Evolutionary conservation across 2,888 invertebrate species (phyloP), one percentile per base, ranked within the genome.

Genomic region (Tenthredo livida): DNA sequence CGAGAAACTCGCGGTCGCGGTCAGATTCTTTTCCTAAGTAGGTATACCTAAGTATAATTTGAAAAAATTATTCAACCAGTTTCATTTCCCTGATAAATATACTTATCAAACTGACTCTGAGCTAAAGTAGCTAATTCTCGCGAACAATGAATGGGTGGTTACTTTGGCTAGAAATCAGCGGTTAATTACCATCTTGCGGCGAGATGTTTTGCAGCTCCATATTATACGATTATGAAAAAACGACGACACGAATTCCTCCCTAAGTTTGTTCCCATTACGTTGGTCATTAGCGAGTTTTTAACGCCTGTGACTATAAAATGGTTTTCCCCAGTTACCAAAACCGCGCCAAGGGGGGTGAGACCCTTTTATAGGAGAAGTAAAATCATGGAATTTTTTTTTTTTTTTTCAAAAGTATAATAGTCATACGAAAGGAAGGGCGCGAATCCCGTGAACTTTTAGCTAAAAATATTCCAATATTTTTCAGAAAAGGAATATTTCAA

Each of bases 271-370:
- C 67, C n/a, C 83, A 83, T 67, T 83, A 50, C 37, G 47, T 33
- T 29, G 83, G 67, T 83, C 83, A 70, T 83, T 83, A 83, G 83
- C 47, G 65, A 47, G 47, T 40, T 83, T 83, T 83, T 83, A 83
- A 67, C 80, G 37, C 58, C 61, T 50, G 40, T 61, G 77, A 61
- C 37, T 61, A 61, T 80, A 61, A 80, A 61, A 61, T 80, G 37
- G 80, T 61, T 21, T 61, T 50, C 10, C 54, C 21, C 6, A n/a
- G 4, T 17, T 37, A 12, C n/a, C 29, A n/a, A 73, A 73, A 73
- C 43, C 21, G 43, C 37, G 43, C 43, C 40, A 43, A 73, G n/a
- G 43, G 72, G 43, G 43, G 43, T 21, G 25, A 43, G 73, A 43
- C 40, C 73, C 73, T 73, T 43, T 73, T 73, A 73, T 77, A 40